Percentiles rank a stretch among this genome's conserved stretches.
phyloP scores from a whole-genome alignment of 2,888 invertebrate species.

The Cataglyphis rosenhaueri region DNA sequence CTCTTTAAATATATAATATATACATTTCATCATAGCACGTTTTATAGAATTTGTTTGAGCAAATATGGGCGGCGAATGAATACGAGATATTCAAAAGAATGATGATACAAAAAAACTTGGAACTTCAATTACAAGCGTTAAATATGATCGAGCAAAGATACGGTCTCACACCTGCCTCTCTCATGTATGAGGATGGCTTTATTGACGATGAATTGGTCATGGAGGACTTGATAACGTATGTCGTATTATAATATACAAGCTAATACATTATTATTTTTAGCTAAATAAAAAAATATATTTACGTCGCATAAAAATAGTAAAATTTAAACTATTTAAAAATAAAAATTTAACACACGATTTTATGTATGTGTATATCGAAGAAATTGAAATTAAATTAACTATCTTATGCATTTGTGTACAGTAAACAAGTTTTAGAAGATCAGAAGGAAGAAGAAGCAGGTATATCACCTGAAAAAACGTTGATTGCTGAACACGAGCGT shows the following conservation, averaged over 20 bases:
- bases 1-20: background rate
- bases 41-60: slow-evolving; percentile 88
- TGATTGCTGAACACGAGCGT: slow-evolving; percentile 81
- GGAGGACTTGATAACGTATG: slow-evolving; percentile 88
- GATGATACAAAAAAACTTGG: slow-evolving; percentile 97
- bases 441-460: slow-evolving; percentile 65
- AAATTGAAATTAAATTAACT: background rate
- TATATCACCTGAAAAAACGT: slow-evolving; percentile 49
- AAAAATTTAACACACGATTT: slow-evolving; percentile 8
- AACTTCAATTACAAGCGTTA: slow-evolving; percentile 95
- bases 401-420: slow-evolving; percentile 38
- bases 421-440: slow-evolving; percentile 75
- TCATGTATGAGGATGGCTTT: slow-evolving; percentile 83
- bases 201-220: slow-evolving; percentile 87
- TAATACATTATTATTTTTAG: background rate
- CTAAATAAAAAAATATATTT: background rate
- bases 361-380: background rate
- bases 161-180: slow-evolving; percentile 89
- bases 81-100: slow-evolving; percentile 95
- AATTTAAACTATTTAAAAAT: background rate
- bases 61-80: slow-evolving; percentile 97
- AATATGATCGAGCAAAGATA: slow-evolving; percentile 93
- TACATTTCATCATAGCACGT: slow-evolving; percentile 54
- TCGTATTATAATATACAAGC: slow-evolving; percentile 10
- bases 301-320: background rate